Conservation (phyloP, 2,888 invertebrate genomes). For the Frankliniella fusca region DNA sequence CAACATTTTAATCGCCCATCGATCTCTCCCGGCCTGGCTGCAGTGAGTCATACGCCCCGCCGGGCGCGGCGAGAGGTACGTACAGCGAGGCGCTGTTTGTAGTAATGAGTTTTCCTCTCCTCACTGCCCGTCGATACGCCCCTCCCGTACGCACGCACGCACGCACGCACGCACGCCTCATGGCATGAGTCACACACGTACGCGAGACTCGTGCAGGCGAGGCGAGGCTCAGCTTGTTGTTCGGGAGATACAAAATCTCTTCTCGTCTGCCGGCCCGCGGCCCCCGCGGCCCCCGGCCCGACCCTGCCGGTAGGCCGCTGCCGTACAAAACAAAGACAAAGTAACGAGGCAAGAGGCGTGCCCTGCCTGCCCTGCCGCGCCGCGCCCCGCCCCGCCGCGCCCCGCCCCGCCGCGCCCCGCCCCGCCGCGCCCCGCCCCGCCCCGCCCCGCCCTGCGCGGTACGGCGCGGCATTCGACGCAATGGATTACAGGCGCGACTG, state of each 20-base stretch:
- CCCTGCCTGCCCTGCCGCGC: neutral
- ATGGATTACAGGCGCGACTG: neutral
- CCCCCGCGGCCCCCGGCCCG: neutral
- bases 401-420: neutral
- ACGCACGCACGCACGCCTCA: neutral
- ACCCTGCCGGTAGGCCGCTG: too few species aligned
- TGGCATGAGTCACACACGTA: conserved; percentile 3
- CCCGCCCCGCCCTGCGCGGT: neutral
- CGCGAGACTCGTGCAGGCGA: neutral
- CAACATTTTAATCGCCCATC: neutral
- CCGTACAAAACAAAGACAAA: too few species aligned
- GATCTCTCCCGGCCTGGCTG: neutral
- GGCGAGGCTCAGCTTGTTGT: neutral
- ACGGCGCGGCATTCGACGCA: neutral
- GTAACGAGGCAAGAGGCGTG: too few species aligned
- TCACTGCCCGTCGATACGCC: neutral
- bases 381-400: neutral
- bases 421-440: neutral
- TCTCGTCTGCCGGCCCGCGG: neutral
- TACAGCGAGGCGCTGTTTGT: neutral
- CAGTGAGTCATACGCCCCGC: neutral
- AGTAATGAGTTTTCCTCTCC: neutral
- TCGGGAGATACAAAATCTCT: neutral
- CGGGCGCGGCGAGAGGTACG: neutral
- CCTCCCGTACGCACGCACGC: neutral